Evolutionary conservation across 2,113 vertebrate species (phyloP).

Genomic region (Oxyruncus cristatus): DNA sequence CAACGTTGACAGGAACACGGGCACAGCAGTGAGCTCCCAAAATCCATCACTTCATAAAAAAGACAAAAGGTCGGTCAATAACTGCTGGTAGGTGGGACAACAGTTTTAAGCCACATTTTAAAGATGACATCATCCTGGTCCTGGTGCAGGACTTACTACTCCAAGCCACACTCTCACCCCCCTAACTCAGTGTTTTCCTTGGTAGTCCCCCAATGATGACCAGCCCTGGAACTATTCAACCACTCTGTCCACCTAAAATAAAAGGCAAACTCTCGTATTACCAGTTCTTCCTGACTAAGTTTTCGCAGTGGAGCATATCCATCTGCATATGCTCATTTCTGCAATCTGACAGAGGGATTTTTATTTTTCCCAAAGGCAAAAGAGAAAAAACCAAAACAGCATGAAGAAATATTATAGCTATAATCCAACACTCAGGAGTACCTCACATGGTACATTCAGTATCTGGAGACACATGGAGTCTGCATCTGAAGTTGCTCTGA

Average conservation of each 20-base stretch:
- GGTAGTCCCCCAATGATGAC: not conserved
- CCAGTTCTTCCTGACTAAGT: not conserved
- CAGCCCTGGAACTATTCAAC: not conserved
- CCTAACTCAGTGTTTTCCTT: not conserved
- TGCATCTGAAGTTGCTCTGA: not conserved
- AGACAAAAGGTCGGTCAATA: accelerated
- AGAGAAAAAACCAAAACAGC: not conserved
- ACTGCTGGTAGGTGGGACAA: not conserved
- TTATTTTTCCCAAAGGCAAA: not conserved
- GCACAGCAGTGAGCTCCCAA: not conserved
- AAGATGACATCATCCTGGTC: not conserved
- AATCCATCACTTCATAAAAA: not conserved
- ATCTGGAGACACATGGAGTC: not conserved
- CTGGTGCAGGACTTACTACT: not conserved
- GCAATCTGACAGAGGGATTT: not conserved
- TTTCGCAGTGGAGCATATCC: not conserved
- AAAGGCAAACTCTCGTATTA: not conserved
- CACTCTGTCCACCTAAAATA: not conserved
- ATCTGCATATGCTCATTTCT: not conserved
- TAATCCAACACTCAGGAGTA: not conserved
- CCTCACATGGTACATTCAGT: not conserved
- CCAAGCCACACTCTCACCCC: not conserved
- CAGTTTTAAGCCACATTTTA: not conserved
- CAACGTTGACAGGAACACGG: not conserved
- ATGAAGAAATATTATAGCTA: not conserved